A percentile compares a stretch with the other conserved stretches of the same genome.
These are phyloP conservation scores for Pipra filicauda DNA, from an alignment of 2,113 vertebrate species.

Conservation along the genomic window DNA sequence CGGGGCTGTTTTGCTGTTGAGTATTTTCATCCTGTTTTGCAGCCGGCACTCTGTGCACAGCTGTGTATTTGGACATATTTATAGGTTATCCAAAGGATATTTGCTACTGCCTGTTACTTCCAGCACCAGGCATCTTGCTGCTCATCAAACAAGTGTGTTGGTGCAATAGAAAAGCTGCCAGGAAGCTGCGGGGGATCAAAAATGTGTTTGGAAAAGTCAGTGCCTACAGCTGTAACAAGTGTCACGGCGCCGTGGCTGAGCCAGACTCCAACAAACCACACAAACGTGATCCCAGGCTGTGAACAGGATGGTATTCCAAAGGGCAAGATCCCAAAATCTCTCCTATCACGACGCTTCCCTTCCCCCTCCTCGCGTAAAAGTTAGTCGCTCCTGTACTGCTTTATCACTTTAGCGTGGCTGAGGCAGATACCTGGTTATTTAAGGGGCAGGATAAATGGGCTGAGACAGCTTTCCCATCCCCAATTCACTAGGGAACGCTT, in stretches of 20 bases:
- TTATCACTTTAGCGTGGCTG: slow-evolving; percentile 70
- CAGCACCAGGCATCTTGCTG: background rate
- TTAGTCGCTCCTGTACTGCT: slow-evolving; percentile 58
- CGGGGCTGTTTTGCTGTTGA: background rate
- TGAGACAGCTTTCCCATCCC: slow-evolving; percentile 77
- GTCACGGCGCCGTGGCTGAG: background rate
- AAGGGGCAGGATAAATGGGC: slow-evolving; percentile 79
- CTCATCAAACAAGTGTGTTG: background rate
- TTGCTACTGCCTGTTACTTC: background rate
- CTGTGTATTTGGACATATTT: background rate
- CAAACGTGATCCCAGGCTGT: background rate
- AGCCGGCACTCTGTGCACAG: background rate
- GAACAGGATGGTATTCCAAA: background rate
- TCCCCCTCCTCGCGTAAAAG: slow-evolving; percentile 49
- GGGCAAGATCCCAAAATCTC: background rate
- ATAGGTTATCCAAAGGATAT: background rate
- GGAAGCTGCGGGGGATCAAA: background rate
- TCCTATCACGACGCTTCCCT: background rate
- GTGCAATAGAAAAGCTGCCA: background rate
- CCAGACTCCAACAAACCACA: background rate
- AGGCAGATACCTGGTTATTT: slow-evolving; percentile 80
- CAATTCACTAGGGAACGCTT: slow-evolving; percentile 80
- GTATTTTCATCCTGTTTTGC: background rate
- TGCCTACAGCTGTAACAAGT: background rate
- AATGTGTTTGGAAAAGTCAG: background rate